Evolutionary conservation across 2,113 vertebrate species (phyloP), one percentile per base, ranked within the genome.

Genomic region (Fregata magnificens): DNA sequence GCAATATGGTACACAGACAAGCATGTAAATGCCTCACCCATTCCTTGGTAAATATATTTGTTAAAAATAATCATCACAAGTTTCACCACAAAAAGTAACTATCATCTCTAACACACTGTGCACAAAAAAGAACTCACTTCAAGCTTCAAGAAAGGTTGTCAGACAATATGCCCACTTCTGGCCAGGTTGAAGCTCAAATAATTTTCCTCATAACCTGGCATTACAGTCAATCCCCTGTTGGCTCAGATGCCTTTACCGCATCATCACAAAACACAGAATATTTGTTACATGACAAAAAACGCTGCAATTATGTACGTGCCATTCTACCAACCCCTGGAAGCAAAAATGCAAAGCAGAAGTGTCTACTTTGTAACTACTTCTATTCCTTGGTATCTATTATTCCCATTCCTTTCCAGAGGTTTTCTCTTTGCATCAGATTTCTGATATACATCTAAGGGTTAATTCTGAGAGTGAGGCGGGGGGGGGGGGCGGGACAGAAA

Each of bases 221-320:
- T 32, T 58, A 58, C 6, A 53, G 52, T 12, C 69, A 82, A 47
- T 9, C 38, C 40, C 44, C n/a, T 25, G 19, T 4, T 91, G 84
- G 72, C 86, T 71, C 52, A 69, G 81, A 10, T 58, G 86, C 65
- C 56, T 14, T 7, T 36, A 91, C 52, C 8, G 6, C 89, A 94
- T 65, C 95, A 94, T 56, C 84, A 82, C 36, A 89, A 96, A 95
- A 15, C n/a, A 44, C 61, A 61, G 56, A 93, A 82, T 93, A 95
- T 76, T 79, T 91, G n/a, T 34, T 74, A 81, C 42, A 25, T 82
- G 94, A 92, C 76, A 88, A 63, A 92, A 96, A 82, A 26, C 0
- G 1, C 72, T 86, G 80, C 65, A 73, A 78, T 86, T 89, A 87
- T 42, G 24, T 59, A 66, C 0, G 0, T 78, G 67, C 63, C 86